phyloP scores from a whole-genome alignment of 35 echinoderm and acorn worm species.

The Heliocidaris erythrogramma region DNA sequence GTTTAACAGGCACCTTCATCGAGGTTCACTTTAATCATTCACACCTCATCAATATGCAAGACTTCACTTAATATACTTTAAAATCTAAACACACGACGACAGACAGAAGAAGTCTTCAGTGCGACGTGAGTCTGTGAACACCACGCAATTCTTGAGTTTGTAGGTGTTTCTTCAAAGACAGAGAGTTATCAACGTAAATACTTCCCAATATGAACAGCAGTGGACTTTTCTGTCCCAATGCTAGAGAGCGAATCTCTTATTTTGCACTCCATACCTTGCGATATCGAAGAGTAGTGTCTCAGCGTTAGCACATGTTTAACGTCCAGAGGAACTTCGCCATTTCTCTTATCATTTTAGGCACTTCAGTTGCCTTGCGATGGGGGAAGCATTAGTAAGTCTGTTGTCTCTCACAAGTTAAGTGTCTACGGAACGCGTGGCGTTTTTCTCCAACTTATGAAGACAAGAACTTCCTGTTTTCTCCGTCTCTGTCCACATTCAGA shows the following conservation, averaged over 20 bases:
- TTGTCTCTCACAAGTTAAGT: conserved; percentile 20
- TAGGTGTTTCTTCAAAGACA: background rate
- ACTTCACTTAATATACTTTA: background rate
- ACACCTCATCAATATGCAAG: background rate
- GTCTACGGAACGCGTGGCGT: conserved; percentile 22
- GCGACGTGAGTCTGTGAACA: background rate
- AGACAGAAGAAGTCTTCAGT: background rate
- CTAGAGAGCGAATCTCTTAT: background rate
- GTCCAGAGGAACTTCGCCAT: background rate
- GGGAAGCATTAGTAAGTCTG: conserved; percentile 31
- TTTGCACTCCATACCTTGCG: background rate
- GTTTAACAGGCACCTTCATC: background rate
- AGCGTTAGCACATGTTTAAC: background rate
- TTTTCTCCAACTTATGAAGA: background rate
- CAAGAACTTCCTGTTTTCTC: background rate
- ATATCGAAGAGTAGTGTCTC: background rate
- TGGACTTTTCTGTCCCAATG: background rate
- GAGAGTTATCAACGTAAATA: conserved; percentile 22
- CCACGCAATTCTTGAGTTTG: conserved; percentile 33
- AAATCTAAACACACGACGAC: background rate
- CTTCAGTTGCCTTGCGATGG: background rate
- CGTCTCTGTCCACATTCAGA: background rate
- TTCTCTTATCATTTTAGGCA: background rate
- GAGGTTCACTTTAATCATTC: background rate
- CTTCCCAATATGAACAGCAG: background rate